Base-by-base conservation (phyloP, 2,113 vertebrate species). In the Crotalus tigris region DNA sequence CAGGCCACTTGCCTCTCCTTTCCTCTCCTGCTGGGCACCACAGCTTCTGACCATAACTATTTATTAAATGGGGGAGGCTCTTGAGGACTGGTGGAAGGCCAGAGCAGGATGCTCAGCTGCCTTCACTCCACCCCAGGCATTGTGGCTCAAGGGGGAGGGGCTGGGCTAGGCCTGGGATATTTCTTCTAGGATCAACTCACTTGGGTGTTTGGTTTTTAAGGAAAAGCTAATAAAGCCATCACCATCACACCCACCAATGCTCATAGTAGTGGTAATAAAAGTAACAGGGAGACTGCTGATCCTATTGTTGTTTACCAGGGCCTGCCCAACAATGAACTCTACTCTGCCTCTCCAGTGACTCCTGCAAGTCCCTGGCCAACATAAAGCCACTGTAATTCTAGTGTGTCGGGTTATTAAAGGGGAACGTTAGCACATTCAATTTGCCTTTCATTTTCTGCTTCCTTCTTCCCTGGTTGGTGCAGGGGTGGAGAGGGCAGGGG, bases 371-470 rank as follows among this genome's bases (percentile, higher is more conserved):
- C 93, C 85, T 57, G 93, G 93, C 91, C 93, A 92, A 93, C 85
- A 90, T 54, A 87, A 94, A 94, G 91, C 93, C 94, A 92, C 95
- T 91, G 95, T 96, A 95, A 94, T 95, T 95, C 23, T 93, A 92
- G 85, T 81, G 91, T 95, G 94, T 95, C 93, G 95, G 96, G 96
- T 96, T 96, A 97, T 97, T 97, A 97, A 97, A 97, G 96, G 96
- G 96, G 96, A 97, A 97, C 94, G 95, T 97, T 96, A 97, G 95
- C 91, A 95, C 96, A 97, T 92, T 69, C 64, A 57, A 87, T 95
- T 94, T 11, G 94, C 93, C 92, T 97, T 93, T 88, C 88, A 59
- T 90, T 53, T 93, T 61, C 88, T 85, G 19, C 55, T 85, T 90
- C 55, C 92, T 86, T 92, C 64, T 51, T 9, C 46, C 88, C 89